A percentile compares a stretch with the other conserved stretches of the same genome.
phyloP scores from a whole-genome alignment of 2,113 vertebrate genomes.

The Oxyruncus cristatus region DNA sequence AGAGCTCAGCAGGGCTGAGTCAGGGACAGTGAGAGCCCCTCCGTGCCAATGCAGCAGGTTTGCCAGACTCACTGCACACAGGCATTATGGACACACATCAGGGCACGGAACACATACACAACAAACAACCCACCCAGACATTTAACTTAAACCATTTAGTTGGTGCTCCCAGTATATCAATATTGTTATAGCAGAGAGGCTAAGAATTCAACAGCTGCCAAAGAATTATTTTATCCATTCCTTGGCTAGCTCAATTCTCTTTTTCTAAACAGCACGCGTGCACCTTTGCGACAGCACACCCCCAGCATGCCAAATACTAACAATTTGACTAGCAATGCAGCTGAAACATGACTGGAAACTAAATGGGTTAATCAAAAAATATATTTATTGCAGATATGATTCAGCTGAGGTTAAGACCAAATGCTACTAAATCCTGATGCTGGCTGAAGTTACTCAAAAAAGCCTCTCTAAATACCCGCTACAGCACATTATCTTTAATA shows the following conservation, averaged over 20 bases:
- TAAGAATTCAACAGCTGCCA: not conserved
- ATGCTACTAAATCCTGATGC: not conserved
- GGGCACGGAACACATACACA: not conserved
- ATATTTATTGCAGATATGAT: not conserved
- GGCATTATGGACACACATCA: fast-evolving
- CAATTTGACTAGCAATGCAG: not conserved
- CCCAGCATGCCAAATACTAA: not conserved
- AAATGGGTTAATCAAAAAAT: not conserved
- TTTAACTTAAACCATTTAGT: not conserved
- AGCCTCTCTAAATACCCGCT: not conserved
- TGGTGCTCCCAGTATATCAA: not conserved
- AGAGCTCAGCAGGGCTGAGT: not conserved
- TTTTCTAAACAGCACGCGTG: not conserved
- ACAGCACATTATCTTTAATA: not conserved
- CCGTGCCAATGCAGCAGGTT: fast-evolving
- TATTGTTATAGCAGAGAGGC: not conserved
- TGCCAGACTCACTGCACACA: fast-evolving
- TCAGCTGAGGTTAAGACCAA: not conserved
- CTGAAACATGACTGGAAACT: not conserved
- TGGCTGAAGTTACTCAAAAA: not conserved
- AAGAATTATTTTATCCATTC: not conserved
- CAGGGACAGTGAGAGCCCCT: not conserved
- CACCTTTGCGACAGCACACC: not conserved
- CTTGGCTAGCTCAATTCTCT: not conserved
- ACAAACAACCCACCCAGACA: not conserved